These are phyloP conservation scores for Eufriesea mexicana DNA, from an alignment of 1,140 invertebrate genomes.

Conservation along the genomic window DNA sequence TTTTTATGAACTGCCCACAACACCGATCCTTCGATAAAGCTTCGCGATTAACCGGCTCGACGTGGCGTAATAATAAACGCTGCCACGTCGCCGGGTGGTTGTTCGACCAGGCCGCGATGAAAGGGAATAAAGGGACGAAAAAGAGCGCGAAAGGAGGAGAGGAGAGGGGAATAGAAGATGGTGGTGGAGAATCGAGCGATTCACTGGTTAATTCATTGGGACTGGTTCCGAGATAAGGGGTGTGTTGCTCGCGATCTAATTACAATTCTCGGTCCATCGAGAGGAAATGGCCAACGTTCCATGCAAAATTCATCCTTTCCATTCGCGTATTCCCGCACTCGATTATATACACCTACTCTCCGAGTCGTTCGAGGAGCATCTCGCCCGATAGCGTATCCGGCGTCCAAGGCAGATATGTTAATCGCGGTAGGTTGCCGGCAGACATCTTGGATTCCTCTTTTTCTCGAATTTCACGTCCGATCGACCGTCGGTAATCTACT, in stretches of 20 bases:
- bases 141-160: background rate
- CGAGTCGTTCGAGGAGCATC: too few relatives aligned
- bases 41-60: slow-evolving; percentile 4
- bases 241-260: background rate
- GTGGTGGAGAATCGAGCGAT: slow-evolving; percentile 25
- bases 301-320: background rate
- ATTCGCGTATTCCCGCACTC: background rate
- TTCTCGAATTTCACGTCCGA: background rate
- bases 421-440: too few relatives aligned
- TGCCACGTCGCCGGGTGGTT: slow-evolving; percentile 32
- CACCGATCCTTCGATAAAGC: slow-evolving; percentile 21
- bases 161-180: background rate
- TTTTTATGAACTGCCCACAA: slow-evolving; percentile 26
- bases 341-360: background rate
- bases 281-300: background rate
- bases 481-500: background rate
- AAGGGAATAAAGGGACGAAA: background rate
- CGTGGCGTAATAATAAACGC: slow-evolving; percentile 62
- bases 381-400: too few relatives aligned
- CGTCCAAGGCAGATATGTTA: too few relatives aligned
- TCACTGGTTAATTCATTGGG: slow-evolving; percentile 68
- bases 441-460: background rate
- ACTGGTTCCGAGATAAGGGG: background rate
- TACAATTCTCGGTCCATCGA: background rate
- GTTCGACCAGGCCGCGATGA: slow-evolving; percentile 34